Evolutionary conservation across 2,888 invertebrate species (phyloP), one percentile per base, ranked within the genome.

Genomic region (Actias luna): DNA sequence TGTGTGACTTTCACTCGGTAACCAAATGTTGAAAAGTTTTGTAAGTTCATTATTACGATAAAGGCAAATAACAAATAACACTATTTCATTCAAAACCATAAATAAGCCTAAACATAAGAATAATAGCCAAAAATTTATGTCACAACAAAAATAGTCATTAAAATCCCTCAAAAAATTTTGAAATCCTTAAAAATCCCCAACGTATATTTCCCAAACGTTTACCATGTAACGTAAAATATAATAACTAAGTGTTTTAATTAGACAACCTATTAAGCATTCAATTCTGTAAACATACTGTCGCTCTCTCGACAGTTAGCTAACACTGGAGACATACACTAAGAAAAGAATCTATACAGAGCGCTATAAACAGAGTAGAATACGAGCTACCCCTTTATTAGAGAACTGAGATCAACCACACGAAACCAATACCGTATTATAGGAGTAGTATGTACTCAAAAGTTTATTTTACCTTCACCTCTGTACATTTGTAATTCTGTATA

Each of bases 351-450:
- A 25, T 35, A 50, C 29, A 3, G n/a, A 31, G 25, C 16, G 16
- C 57, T 42, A 58, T 62, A 62, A 62, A 62, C 42, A 62, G 42
- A 25, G 22, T 36, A 42, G 57, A n/a, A 50, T 58, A 62, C 61
- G 58, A 61, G 52, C 33, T 16, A 42, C 61, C 61, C 39, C 31
- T 62, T 62, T 62, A 62, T 58, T 62, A 62, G 61, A 61, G 39
- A 57, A 42, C 31, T 14, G 42, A 42, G 61, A 62, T 61, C 61
- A 33, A 22, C 58, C 22, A 22, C 31, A 33, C 58, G 52, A 63
- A 63, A 46, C 60, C 57, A 63, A 60, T 35, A 31, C 33, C 35
- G 12, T 58, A 58, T 62, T 62, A 31, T 33, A 25, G 22, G 52
- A 35, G 25, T 29, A 42, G 16, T 61, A 39, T 62, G 57, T 55